Conservation (phyloP, 2,113 vertebrate genomes). For the Pogona vitticeps region DNA sequence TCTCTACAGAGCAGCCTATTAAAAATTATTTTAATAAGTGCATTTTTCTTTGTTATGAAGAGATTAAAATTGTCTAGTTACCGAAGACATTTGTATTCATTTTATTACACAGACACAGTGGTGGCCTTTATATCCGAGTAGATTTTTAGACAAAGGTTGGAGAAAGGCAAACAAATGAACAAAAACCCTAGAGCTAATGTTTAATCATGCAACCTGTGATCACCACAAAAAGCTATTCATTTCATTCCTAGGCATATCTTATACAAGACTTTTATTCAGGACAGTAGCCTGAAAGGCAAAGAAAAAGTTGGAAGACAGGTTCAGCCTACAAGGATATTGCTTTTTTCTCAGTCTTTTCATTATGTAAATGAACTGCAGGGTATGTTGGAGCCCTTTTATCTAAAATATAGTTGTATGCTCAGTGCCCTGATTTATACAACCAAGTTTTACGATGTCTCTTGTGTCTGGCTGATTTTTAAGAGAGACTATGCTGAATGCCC, state of each 20-base stretch:
- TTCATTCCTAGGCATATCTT: not conserved
- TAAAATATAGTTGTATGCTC: not conserved
- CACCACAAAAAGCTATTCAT: not conserved
- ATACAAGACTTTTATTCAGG: not conserved
- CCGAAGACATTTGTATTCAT: slow-evolving; percentile 53
- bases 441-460: not conserved
- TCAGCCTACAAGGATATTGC: not conserved
- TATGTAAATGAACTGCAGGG: not conserved
- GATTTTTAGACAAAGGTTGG: not conserved
- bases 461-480: too few relatives aligned
- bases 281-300: not conserved
- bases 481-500: too few relatives aligned
- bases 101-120: slow-evolving; percentile 35
- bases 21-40: slow-evolving; percentile 27
- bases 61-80: slow-evolving; percentile 58
- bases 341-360: not conserved
- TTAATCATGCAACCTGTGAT: not conserved
- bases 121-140: not conserved
- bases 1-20: slow-evolving; percentile 60
- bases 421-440: not conserved
- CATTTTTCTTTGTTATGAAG: slow-evolving; percentile 52
- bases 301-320: not conserved
- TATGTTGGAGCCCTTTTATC: not conserved
- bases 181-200: not conserved
- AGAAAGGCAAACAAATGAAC: not conserved